Conservation (phyloP, 2,797 vertebrate species). For the Anas capensis region DNA sequence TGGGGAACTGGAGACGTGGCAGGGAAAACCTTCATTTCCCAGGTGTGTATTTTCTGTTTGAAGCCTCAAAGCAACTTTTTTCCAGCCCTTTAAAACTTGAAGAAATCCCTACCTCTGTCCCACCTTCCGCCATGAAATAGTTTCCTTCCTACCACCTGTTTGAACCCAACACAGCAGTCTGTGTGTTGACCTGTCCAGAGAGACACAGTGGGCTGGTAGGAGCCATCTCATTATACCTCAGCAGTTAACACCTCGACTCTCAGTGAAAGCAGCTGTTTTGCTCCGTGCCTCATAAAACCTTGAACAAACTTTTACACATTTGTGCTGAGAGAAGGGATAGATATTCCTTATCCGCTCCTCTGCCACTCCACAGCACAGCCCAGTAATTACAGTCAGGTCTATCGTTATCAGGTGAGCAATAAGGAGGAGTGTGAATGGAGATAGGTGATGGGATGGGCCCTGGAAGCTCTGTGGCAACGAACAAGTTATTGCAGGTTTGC, state of each 20-base stretch:
- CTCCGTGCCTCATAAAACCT: slow-evolving; percentile 32
- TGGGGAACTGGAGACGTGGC: neutral
- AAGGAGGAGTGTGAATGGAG: slow-evolving; percentile 68
- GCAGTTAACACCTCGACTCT: slow-evolving; percentile 57
- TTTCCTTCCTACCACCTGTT: slow-evolving; percentile 60
- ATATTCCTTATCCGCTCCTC: slow-evolving; percentile 16
- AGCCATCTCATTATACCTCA: neutral
- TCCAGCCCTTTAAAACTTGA: slow-evolving; percentile 20
- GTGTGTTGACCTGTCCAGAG: neutral
- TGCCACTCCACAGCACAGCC: neutral
- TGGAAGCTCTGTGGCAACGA: slow-evolving; percentile 50
- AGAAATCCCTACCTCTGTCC: slow-evolving; percentile 22
- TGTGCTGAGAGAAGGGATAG: slow-evolving; percentile 16
- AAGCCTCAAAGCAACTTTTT: slow-evolving; percentile 38
- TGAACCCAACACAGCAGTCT: neutral
- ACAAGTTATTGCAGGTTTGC: slow-evolving; percentile 73
- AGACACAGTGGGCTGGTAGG: neutral
- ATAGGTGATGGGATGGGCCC: slow-evolving; percentile 67
- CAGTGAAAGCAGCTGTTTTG: slow-evolving; percentile 48
- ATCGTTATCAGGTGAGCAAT: slow-evolving; percentile 68
- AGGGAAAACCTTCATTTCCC: neutral
- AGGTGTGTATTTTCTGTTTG: neutral
- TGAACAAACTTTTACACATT: slow-evolving; percentile 38
- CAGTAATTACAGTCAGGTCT: slow-evolving; percentile 26
- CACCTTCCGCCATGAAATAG: slow-evolving; percentile 8